Evolutionary conservation across 2,113 vertebrate species (phyloP), one percentile per base, ranked within the genome.

Genomic region (Scomber colias): DNA sequence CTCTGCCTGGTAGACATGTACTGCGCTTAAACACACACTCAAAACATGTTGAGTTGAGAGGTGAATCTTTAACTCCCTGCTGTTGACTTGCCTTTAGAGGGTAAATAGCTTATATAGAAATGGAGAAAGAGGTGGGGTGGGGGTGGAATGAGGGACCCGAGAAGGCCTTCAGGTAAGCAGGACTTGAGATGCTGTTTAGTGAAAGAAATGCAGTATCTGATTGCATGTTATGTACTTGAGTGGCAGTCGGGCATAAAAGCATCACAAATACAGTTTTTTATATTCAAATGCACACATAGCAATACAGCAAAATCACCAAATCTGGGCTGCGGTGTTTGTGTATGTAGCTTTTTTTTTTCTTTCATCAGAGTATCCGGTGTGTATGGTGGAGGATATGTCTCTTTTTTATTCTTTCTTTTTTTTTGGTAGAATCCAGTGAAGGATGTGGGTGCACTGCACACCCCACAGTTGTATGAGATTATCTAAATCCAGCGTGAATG

Each of bases 401-500:
- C n/a, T 62, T 45, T 62, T 44, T 44, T 63, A 11, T 55, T 24
- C 21, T 11, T 55, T 55, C n/a, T 24, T 24, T 19, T 21, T 21
- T 24, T 55, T 16, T n/a, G 82, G 72, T 15, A 70, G 55, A 78
- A 70, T 82, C 82, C 80, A 72, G 55, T 45, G 57, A 81, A 83
- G 86, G 82, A 88, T 86, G 80, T 90, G 91, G 90, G 90, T 90
- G 89, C 87, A 79, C 83, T 77, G 77, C 85, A 89, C 76, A 87
- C 87, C 85, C 88, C 81, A 79, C 85, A 85, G 86, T 90, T 77
- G 88, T 70, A 72, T 86, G 90, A 90, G 91, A 93, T 94, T 92
- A 92, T 91, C 91, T 89, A 91, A 94, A 94, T 92, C 93, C 93
- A 87, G 89, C 71, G 65, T 92, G 93, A 94, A 94, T 91, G 92